These are phyloP conservation scores for Syngnathoides biaculeatus DNA, from an alignment of 2,113 vertebrate species.

Conservation along the genomic window DNA sequence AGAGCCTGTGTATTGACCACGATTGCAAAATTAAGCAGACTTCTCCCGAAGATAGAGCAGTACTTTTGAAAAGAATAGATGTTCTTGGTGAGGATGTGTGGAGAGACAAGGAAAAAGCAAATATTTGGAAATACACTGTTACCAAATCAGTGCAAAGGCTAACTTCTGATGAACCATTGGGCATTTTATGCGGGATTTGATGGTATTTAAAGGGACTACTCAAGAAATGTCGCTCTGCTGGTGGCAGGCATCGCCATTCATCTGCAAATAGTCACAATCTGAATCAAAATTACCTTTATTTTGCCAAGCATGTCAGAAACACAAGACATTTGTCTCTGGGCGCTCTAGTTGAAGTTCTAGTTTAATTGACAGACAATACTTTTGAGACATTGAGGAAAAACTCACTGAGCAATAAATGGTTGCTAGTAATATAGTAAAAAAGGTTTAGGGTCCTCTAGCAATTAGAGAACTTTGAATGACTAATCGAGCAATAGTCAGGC, in stretches of 20 bases:
- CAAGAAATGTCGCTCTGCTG: not conserved
- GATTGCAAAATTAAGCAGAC: slow-evolving; percentile 46
- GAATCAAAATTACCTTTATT: too few species aligned
- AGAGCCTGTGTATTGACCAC: slow-evolving; percentile 43
- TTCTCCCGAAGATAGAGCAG: slow-evolving; percentile 37
- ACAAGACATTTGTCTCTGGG: too few species aligned
- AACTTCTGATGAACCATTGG: not conserved
- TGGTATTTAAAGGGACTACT: not conserved
- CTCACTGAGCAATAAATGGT: too few species aligned
- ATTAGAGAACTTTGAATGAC: too few species aligned
- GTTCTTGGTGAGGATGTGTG: slow-evolving; percentile 13
- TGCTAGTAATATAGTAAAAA: too few species aligned
- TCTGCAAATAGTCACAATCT: not conserved
- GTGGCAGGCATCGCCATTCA: not conserved
- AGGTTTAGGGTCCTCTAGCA: too few species aligned
- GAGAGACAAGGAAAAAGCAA: not conserved
- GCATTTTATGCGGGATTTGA: not conserved
- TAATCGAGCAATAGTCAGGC: too few species aligned
- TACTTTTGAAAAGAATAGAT: slow-evolving; percentile 42
- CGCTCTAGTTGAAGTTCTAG: too few species aligned
- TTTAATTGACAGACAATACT: too few species aligned
- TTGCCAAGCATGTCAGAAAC: too few species aligned
- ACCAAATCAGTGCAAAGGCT: not conserved
- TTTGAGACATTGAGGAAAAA: too few species aligned
- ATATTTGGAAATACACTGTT: not conserved